Percentiles rank a stretch among this genome's conserved stretches.
Evolutionary conservation across 2,888 invertebrate species (phyloP).

Genomic region (Schrankia costaestrigalis): DNA sequence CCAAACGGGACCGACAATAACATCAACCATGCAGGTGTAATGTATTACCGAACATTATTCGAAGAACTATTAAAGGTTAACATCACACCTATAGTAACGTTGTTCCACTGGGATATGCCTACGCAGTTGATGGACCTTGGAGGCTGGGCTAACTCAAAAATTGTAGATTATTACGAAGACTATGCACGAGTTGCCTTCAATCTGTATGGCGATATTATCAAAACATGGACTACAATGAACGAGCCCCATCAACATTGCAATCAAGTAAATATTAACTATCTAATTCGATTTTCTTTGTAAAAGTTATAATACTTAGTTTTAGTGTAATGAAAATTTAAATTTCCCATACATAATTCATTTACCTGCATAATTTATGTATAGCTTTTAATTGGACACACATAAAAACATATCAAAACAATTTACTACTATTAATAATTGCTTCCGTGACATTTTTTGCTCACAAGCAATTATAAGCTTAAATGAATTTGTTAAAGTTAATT

Average conservation of each 20-base stretch:
- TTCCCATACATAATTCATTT: too few relatives aligned
- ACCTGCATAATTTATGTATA: too few relatives aligned
- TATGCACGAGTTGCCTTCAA: conserved; percentile 79
- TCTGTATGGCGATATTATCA: conserved; percentile 83
- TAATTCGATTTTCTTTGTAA: too few relatives aligned
- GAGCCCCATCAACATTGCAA: conserved; percentile 83
- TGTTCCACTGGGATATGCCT: conserved; percentile 83
- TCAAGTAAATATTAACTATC: conserved; percentile 49
- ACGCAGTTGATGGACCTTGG: conserved; percentile 74
- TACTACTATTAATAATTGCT: too few relatives aligned
- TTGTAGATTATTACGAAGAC: conserved; percentile 77
- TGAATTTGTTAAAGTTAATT: too few relatives aligned
- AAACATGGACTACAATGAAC: conserved; percentile 88
- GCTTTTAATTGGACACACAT: too few relatives aligned
- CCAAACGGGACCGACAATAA: conserved; percentile 84
- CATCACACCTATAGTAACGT: conserved; percentile 84
- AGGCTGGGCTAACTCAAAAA: conserved; percentile 75
- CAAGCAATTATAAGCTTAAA: too few relatives aligned
- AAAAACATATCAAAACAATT: too few relatives aligned
- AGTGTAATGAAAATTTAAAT: too few relatives aligned
- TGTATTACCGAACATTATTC: conserved; percentile 88
- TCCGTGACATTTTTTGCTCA: too few relatives aligned
- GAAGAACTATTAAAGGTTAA: conserved; percentile 83
- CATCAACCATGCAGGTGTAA: conserved; percentile 84
- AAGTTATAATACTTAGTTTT: too few relatives aligned